Evolutionary conservation across 1,140 invertebrate species (phyloP), one percentile per base, ranked within the genome.

Genomic region (Ditylenchus dipsaci): DNA sequence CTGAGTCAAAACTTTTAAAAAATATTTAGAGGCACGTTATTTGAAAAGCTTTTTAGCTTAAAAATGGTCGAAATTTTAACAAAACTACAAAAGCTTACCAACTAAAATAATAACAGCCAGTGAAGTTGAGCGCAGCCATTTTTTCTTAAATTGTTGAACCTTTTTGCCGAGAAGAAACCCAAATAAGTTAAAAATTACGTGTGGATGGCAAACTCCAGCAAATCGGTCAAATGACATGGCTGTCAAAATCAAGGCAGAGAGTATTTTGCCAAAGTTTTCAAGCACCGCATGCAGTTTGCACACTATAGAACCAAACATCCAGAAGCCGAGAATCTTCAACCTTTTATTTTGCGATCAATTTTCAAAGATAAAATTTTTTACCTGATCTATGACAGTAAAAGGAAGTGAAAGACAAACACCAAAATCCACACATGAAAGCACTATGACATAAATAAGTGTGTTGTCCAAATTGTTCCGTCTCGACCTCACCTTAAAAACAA

Each of bases 261-360:
- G 65, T n/a, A 81, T 77, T 72, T 81, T 81, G 11, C 79, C 79
- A 68, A 81, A 82, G 63, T 83, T 81, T 63, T 81, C 79, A 1
- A 81, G 68, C 0, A 81, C 79, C 11, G 79, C 79, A 61, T 83
- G 79, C 26, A 81, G 67, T 65, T 81, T 81, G 60, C 79, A 81
- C 13, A 82, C 71, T 11, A 78, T 69, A 15, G 66, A 66, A 19
- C 79, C 79, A 61, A 81, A 81, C 81, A 81, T 81, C 79, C 79
- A 81, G 60, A 81, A 83, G 15, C 79, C 79, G 27, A 81, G 80
- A 64, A 81, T 81, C 76, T 78, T 42, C 9, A 72, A 79, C 33
- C 8, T 17, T 30, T 15, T 9, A 58, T 67, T 71, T 1, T 26
- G 17, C 30, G 19, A 49, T 53, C 19, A 29, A 30, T 75, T 21